These are phyloP conservation scores for Anoplolepis gracilipes DNA, from an alignment of 1,140 invertebrate species.

Conservation along the genomic window DNA sequence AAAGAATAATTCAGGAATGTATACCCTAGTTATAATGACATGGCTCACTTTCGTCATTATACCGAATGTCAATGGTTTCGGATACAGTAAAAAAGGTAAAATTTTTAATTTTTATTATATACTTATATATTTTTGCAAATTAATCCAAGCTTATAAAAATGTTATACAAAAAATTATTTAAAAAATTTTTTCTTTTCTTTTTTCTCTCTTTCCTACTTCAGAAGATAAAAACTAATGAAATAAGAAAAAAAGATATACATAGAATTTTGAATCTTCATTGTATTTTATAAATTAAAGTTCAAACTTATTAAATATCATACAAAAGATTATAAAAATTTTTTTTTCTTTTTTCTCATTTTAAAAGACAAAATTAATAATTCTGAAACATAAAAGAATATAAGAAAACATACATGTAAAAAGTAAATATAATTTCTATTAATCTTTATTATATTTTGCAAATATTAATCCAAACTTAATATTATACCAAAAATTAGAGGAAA, in stretches of 20 bases:
- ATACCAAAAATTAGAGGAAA: too few relatives aligned
- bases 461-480: too few relatives aligned
- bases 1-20: slow-evolving; percentile 27
- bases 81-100: slow-evolving; percentile 68
- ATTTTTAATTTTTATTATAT: neutral
- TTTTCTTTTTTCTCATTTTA: neutral
- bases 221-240: too few relatives aligned
- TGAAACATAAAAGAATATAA: neutral
- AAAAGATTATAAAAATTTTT: neutral
- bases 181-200: neutral
- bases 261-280: neutral
- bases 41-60: slow-evolving; percentile 1
- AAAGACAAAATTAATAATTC: neutral
- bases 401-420: too few relatives aligned
- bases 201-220: too few relatives aligned
- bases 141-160: neutral
- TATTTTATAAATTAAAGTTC: neutral
- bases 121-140: too few relatives aligned
- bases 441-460: too few relatives aligned
- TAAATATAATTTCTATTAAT: too few relatives aligned
- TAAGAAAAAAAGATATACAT: too few relatives aligned
- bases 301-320: neutral
- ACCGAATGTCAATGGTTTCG: slow-evolving; percentile 47
- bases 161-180: neutral
- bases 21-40: slow-evolving; percentile 3